Conservation (phyloP, 2,888 invertebrate species). For the Axea sp. region DNA sequence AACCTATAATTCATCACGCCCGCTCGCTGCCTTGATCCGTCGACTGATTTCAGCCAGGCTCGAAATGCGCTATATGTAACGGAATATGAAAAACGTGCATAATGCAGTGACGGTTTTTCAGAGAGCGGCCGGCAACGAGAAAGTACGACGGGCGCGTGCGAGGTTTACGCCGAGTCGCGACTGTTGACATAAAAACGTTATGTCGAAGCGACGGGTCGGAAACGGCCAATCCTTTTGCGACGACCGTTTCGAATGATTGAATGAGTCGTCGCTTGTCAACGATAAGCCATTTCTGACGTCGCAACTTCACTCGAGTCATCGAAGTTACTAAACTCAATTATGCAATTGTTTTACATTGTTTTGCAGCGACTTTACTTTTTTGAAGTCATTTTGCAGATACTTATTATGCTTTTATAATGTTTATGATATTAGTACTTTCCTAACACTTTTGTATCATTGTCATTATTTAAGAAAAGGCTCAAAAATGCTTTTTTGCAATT, state of each 20-base stretch:
- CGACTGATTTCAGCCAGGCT: not conserved
- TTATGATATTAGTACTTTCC: too few species aligned
- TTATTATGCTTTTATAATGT: too few species aligned
- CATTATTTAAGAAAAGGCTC: too few species aligned
- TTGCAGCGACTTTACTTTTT: too few species aligned
- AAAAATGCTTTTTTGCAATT: too few species aligned
- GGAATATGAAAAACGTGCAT: conserved; percentile 1
- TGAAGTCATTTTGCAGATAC: too few species aligned
- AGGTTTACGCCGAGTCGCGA: not conserved
- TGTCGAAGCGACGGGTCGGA: conserved; percentile 8
- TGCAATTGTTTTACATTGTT: too few species aligned
- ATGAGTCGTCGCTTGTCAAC: conserved; percentile 4
- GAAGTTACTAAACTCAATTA: too few species aligned
- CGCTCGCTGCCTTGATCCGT: not conserved
- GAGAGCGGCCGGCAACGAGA: not conserved
- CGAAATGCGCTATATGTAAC: not conserved
- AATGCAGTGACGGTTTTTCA: conserved; percentile 1
- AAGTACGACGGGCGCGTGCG: conserved; percentile 19
- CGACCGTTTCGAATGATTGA: conserved; percentile 12
- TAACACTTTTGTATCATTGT: too few species aligned
- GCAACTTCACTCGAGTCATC: not conserved
- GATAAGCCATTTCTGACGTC: conserved; percentile 1
- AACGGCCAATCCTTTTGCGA: conserved; percentile 24
- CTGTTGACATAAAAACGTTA: conserved; percentile 36
- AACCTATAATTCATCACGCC: not conserved